These are phyloP conservation scores for Polyploca ridens DNA, from an alignment of 2,888 invertebrate genomes.

Conservation along the genomic window DNA sequence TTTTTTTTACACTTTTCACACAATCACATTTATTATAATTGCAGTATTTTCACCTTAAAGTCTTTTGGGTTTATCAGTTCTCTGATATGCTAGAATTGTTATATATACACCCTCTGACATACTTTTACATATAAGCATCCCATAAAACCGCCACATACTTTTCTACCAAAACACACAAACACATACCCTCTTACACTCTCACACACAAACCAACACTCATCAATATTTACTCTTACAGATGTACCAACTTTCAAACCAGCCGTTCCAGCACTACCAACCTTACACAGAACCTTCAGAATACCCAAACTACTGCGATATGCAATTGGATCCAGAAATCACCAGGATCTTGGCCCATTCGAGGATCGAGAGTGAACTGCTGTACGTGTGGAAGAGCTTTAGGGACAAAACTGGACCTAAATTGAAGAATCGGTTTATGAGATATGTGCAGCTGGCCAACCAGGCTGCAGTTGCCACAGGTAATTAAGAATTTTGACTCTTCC, in stretches of 20 bases:
- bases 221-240: conserved; percentile 21
- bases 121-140: no score
- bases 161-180: no score
- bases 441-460: conserved; percentile 91
- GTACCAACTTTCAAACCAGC: conserved; percentile 57
- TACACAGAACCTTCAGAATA: conserved; percentile 53
- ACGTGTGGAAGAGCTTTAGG: conserved; percentile 93
- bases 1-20: no score
- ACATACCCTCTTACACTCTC: no score
- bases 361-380: conserved; percentile 89
- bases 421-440: conserved; percentile 90
- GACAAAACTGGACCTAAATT: conserved; percentile 91
- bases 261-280: conserved; percentile 66
- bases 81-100: no score
- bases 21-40: no score
- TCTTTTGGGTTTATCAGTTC: no score
- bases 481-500: background rate
- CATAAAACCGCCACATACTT: no score
- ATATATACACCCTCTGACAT: no score
- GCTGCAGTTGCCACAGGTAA: conserved; percentile 90
- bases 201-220: no score
- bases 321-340: conserved; percentile 86
- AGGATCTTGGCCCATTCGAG: conserved; percentile 88
- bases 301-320: conserved; percentile 83
- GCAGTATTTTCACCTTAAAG: no score